Conservation (phyloP, 2,888 invertebrate species). For the Pantelozetes paolii region DNA sequence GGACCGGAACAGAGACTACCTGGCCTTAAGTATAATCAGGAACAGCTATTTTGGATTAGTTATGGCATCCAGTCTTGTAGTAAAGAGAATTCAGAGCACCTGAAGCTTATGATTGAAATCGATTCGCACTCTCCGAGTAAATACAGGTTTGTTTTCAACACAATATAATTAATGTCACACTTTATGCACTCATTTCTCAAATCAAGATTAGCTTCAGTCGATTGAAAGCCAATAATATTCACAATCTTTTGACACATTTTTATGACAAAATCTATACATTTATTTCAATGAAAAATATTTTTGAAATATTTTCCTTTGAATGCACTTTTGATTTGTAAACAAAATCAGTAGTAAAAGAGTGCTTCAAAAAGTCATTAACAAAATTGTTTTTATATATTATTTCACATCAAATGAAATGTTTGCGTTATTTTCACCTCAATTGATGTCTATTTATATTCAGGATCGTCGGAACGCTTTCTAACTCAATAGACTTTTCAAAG, state of each 20-base stretch:
- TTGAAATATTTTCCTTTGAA: not conserved
- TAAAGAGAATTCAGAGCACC: conserved; percentile 29
- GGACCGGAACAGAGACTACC: conserved; percentile 43
- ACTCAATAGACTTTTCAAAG: conserved; percentile 59
- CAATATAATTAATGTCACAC: not conserved
- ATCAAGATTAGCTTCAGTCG: no score
- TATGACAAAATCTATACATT: not conserved
- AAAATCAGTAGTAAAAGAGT: no score
- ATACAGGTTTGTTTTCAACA: conserved; percentile 20
- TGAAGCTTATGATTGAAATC: conserved; percentile 37
- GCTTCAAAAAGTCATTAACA: no score
- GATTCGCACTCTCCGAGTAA: conserved; percentile 48
- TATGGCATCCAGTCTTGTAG: conserved; percentile 63
- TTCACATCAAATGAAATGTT: no score
- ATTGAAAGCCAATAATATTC: no score
- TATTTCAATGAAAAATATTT: not conserved
- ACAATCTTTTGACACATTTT: no score
- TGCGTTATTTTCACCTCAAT: no score
- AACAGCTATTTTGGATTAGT: conserved; percentile 72
- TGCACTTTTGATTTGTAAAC: no score
- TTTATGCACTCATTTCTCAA: not conserved
- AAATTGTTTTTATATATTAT: no score
- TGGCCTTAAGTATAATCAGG: conserved; percentile 55
- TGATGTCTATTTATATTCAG: conserved; percentile 17
- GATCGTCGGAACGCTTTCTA: conserved; percentile 59